Base-by-base conservation (phyloP, 2,113 vertebrate genomes). In the Halichoerus grypus region DNA sequence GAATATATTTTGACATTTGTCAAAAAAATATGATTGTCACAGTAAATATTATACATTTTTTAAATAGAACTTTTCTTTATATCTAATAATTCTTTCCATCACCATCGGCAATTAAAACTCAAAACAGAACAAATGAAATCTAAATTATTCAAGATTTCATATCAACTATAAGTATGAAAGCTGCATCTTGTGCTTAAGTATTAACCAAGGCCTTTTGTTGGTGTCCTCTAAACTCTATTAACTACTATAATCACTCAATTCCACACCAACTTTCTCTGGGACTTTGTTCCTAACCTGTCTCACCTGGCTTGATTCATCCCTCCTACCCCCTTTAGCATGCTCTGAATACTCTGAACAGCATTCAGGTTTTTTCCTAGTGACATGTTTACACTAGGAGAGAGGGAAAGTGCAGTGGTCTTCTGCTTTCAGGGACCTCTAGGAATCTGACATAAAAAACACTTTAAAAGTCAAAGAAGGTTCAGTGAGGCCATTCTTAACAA, bases 71-170 rank as follows among this genome's bases (percentile, higher is more conserved):
- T 46, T 86, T 82, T 55, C 28, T 80, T 80, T 31, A 33, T 74
- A 79, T 79, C 28, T 74, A 88, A 42, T 31, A 49, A 57, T 82
- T 83, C 33, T 51, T 94, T 87, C 7, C 16, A 59, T 82, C 18
- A 77, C 1, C 22, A 90, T 21, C 74, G 39, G 42, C 7, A 61
- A 67, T 61, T 80, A 94, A 94, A 82, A 86, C 57, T 94, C 39
- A 61, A 96, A 93, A 67, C 31, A 57, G 18, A 94, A 67, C n/a
- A 88, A 28, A 63, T 88, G 12, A 80, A 81, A 86, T 86, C 53
- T 42, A 76, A 82, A n/a, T 77, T 31, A 84, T 18, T 96, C 26
- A 57, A 76, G 12, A 61, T 87, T 65, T 83, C 76, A 49, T 57
- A 46, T 46, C 57, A 94, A 69, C 31, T 67, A 9, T 28, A 76